A percentile compares a stretch with the other conserved stretches of the same genome.
These are phyloP conservation scores for Mesitornis unicolor DNA, from an alignment of 2,113 vertebrate genomes.

Conservation along the genomic window DNA sequence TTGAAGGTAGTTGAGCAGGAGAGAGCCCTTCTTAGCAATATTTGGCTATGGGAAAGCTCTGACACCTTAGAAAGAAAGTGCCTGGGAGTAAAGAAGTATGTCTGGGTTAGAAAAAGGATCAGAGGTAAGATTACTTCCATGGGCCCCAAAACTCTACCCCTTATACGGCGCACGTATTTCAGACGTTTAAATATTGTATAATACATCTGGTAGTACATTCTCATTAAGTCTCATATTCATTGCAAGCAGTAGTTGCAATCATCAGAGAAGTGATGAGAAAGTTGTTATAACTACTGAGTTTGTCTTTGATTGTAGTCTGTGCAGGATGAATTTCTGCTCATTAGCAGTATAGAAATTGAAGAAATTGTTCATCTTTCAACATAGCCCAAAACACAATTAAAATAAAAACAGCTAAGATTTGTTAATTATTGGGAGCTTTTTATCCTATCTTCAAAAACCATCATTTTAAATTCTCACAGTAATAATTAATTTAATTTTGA, in stretches of 20 bases:
- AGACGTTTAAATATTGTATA: not conserved
- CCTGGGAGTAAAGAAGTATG: too few relatives aligned
- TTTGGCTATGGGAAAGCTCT: too few relatives aligned
- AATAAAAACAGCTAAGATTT: not conserved
- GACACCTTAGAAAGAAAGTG: too few relatives aligned
- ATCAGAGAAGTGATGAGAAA: not conserved
- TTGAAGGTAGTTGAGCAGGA: too few relatives aligned
- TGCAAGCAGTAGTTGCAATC: not conserved
- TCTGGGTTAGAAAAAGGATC: too few relatives aligned
- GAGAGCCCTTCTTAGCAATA: too few relatives aligned
- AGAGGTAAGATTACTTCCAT: not conserved
- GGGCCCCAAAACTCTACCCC: not conserved
- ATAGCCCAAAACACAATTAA: not conserved
- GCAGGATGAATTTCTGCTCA: not conserved
- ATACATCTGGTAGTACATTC: not conserved
- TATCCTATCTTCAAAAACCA: not conserved
- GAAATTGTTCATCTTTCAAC: not conserved
- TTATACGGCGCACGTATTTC: not conserved
- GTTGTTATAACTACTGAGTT: not conserved
- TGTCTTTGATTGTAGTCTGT: not conserved
- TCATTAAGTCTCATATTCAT: not conserved
- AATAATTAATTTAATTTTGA: slow-evolving; percentile 3
- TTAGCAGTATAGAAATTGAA: slow-evolving; percentile 17
- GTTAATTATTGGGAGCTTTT: not conserved
- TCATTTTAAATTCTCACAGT: not conserved